A percentile compares a stretch with the other conserved stretches of the same genome.
Conservation (phyloP, 1,140 invertebrate genomes). For the Metopolophium dirhodum region DNA sequence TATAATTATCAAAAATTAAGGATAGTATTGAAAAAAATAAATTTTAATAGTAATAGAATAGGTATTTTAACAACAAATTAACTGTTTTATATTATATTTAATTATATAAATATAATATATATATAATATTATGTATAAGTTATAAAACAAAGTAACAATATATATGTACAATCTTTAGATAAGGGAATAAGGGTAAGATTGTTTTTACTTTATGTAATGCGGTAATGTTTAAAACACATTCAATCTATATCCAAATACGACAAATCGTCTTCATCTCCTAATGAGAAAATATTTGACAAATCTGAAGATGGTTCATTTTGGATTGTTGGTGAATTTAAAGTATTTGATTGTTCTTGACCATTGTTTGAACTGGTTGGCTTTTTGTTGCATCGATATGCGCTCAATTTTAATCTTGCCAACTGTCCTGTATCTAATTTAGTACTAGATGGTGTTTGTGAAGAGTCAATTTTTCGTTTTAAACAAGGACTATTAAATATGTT, state of each 20-base stretch:
- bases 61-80: not conserved
- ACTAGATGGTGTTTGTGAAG: not conserved
- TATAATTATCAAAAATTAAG: not conserved
- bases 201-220: not conserved
- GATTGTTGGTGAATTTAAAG: not conserved
- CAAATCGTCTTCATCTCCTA: constrained; percentile 47
- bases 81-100: not conserved
- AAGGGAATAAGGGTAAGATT: not conserved
- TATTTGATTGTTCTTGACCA: not conserved
- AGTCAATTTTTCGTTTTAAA: not conserved
- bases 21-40: not conserved
- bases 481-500: not conserved
- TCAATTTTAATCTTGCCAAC: constrained; percentile 38
- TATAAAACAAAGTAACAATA: not conserved
- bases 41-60: not conserved
- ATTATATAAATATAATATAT: not conserved
- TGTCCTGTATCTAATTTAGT: not conserved
- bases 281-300: constrained; percentile 24
- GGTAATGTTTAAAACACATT: not conserved
- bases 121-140: not conserved
- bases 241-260: constrained; percentile 40
- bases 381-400: constrained; percentile 14
- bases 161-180: not conserved
- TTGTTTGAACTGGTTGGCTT: not conserved
- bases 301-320: not conserved